phyloP scores from a whole-genome alignment of 2,888 invertebrate genomes.

The Tortricodes alternella region DNA sequence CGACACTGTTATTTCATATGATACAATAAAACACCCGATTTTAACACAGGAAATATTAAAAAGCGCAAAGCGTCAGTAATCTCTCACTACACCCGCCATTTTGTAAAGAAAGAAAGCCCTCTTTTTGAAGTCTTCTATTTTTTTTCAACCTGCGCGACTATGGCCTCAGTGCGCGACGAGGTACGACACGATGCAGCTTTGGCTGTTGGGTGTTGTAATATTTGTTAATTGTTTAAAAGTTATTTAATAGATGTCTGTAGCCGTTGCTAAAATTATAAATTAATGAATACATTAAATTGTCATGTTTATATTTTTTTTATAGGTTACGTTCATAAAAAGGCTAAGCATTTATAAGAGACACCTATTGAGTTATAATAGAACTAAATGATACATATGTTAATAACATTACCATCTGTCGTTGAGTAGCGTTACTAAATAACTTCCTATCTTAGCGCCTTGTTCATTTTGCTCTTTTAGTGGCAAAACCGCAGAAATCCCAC shows the following conservation, averaged over 20 bases:
- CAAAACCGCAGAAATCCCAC: no score
- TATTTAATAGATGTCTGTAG: no score
- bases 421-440: not conserved
- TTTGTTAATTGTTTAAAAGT: no score
- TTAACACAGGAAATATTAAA: not conserved
- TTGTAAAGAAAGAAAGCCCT: constrained; percentile 31
- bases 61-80: constrained; percentile 29
- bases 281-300: not conserved
- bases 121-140: constrained; percentile 2
- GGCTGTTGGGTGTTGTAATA: no score
- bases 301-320: not conserved
- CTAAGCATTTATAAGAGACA: not conserved
- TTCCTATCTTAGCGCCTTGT: not conserved
- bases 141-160: not conserved
- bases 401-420: constrained; percentile 1
- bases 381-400: no score
- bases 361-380: not conserved
- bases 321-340: not conserved
- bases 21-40: constrained; percentile 7
- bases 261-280: no score
- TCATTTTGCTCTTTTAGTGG: no score
- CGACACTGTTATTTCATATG: constrained; percentile 33
- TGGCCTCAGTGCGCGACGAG: constrained; percentile 3
- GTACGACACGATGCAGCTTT: no score
- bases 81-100: constrained; percentile 37